phyloP scores from a whole-genome alignment of 53 echinoderm and acorn worm species.

The Arbacia lixula region DNA sequence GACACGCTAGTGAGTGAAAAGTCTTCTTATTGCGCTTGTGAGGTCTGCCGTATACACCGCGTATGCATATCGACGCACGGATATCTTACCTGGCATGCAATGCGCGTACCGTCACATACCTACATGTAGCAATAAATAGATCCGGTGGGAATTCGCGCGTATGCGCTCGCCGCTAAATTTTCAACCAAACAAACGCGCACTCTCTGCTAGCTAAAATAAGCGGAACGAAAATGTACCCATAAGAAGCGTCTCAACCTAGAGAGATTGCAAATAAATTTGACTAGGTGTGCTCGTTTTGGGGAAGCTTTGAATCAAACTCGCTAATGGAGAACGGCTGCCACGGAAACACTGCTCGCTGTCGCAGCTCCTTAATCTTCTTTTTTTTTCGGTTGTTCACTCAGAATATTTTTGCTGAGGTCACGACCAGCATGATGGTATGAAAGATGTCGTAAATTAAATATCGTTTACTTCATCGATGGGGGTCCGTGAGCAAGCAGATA shows the following conservation, averaged over 20 bases:
- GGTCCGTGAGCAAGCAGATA: slow-evolving; percentile 30
- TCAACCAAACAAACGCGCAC: too few species aligned
- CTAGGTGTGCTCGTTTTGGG: slow-evolving; percentile 33
- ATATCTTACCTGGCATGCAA: too few species aligned
- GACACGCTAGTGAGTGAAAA: slow-evolving; percentile 15
- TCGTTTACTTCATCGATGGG: slow-evolving; percentile 30
- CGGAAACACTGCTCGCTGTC: slow-evolving; percentile 6
- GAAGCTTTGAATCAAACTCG: slow-evolving; percentile 11
- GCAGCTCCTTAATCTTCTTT: not conserved
- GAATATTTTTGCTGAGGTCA: slow-evolving; percentile 25
- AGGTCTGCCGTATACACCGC: too few species aligned
- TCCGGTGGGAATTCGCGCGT: too few species aligned
- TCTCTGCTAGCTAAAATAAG: slow-evolving; percentile 28
- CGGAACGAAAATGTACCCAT: slow-evolving; percentile 34
- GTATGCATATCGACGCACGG: too few species aligned
- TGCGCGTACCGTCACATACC: too few species aligned
- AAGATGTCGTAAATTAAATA: slow-evolving; percentile 38
- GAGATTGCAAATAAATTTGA: slow-evolving; percentile 13
- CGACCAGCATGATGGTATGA: slow-evolving; percentile 16
- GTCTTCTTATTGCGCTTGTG: too few species aligned
- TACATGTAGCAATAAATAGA: too few species aligned
- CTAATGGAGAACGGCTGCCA: slow-evolving; percentile 15
- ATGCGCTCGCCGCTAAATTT: too few species aligned
- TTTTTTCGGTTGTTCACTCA: not conserved
- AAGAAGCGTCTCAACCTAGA: slow-evolving; percentile 11